These are phyloP conservation scores for Zoroaster sp. DNA, from an alignment of 53 echinoderm and acorn worm species.

Conservation along the genomic window DNA sequence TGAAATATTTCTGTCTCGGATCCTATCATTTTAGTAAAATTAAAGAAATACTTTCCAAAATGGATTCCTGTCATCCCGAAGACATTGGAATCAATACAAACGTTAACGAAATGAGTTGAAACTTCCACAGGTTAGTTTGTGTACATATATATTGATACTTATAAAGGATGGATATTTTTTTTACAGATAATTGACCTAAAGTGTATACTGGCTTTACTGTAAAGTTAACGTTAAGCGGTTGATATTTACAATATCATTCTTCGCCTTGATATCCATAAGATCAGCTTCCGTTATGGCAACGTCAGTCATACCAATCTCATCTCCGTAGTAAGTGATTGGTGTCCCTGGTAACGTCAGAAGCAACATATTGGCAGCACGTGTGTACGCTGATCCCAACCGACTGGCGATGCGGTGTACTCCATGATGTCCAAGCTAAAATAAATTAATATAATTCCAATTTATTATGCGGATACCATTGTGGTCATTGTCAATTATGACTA, in stretches of 20 bases:
- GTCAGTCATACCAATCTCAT: slow-evolving; percentile 92
- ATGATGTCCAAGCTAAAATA: slow-evolving; percentile 79
- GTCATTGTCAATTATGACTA: too few species aligned
- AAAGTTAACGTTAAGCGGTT: too few species aligned
- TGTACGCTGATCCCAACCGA: slow-evolving; percentile 54
- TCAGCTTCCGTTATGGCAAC: slow-evolving; percentile 40
- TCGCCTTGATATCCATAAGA: slow-evolving; percentile 57
- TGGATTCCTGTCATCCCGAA: too few species aligned
- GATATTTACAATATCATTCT: slow-evolving; percentile 67
- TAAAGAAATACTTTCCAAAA: too few species aligned
- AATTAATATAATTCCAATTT: slow-evolving; percentile 22
- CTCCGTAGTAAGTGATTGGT: slow-evolving; percentile 96
- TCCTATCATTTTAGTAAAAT: too few species aligned
- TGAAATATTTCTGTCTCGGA: too few species aligned
- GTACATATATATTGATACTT: too few species aligned
- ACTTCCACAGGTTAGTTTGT: too few species aligned
- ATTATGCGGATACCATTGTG: too few species aligned
- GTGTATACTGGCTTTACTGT: background rate
- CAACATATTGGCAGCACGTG: slow-evolving; percentile 75
- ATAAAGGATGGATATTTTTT: background rate
- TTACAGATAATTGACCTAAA: background rate
- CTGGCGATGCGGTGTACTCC: slow-evolving; percentile 81
- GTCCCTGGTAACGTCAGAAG: slow-evolving; percentile 93
- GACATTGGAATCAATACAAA: too few species aligned
- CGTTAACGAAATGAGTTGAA: too few species aligned